Evolutionary conservation across 2,888 invertebrate genomes (phyloP), one percentile per base, ranked within the genome.

Genomic region (Ametastegia equiseti): DNA sequence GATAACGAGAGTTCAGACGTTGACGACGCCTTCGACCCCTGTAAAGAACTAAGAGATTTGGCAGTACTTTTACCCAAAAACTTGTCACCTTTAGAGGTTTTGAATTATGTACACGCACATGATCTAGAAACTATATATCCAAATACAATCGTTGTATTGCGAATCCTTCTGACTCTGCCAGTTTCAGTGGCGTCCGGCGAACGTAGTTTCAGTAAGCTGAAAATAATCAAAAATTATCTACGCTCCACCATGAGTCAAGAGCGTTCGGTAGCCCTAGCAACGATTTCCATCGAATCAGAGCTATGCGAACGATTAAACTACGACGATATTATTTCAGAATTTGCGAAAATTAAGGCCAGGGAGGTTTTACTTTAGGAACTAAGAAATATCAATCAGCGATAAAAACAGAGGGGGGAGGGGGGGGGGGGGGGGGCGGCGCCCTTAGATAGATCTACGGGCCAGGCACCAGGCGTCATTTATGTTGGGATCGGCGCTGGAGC

Each of bases 241-340:
- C 80, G 82, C 73, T 82, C 83, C 19, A 82, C 83, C 73, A 81
- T 82, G 23, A 60, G 71, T 27, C 83, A 84, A 83, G 42, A 54
- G 69, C 77, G 84, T 65, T 39, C 81, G 11, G 81, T 77, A 19
- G 82, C 79, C 23, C 45, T 83, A 23, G 82, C 82, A 63, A 81
- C 80, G 36, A 83, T 85, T 87, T 83, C 88, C 87, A 82, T 87
- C 86, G 81, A 84, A 87, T 86, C 85, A 85, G 82, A 84, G 86
- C 84, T 87, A 81, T 86, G 85, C 33, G 83, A 84, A 84, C 83
- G 83, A 79, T 81, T 85, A n/a, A 84, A 86, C 81, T 86, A 86
- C 84, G 33, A 54, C 81, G 81, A 83, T 79, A 80, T 86, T 78
- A 87, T 88, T 82, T 83, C 85, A 82, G 85, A 85, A 79, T 87